Percentiles rank a stretch among this genome's conserved stretches.
phyloP scores from a whole-genome alignment of 2,797 vertebrate species.

The Mormyrops attenuatus region DNA sequence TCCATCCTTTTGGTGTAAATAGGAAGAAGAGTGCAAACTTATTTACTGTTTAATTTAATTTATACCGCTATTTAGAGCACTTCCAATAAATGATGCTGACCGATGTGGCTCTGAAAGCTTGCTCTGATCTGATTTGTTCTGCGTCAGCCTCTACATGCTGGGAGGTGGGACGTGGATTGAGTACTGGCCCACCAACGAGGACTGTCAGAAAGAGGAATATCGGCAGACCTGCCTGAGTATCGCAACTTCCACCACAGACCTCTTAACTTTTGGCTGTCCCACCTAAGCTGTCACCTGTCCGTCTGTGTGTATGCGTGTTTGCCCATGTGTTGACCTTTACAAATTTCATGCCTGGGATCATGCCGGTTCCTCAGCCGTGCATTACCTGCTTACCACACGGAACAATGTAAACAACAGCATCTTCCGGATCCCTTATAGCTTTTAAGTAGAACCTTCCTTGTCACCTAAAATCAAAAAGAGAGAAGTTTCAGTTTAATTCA shows the following conservation, averaged over 20 bases:
- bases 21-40: background rate
- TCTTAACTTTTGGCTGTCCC: background rate
- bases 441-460: background rate
- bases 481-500: background rate
- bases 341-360: background rate
- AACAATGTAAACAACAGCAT: background rate
- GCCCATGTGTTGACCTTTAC: background rate
- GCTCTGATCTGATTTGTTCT: background rate
- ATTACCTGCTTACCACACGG: background rate
- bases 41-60: background rate
- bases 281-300: background rate
- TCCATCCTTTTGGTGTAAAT: background rate
- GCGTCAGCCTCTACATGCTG: conserved; percentile 35
- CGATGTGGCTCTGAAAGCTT: background rate
- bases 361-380: background rate
- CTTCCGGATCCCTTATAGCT: background rate
- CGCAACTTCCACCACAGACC: background rate
- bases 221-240: background rate
- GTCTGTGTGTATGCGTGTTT: background rate
- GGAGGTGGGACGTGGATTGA: conserved; percentile 40
- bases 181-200: conserved; percentile 38
- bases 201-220: conserved; percentile 13
- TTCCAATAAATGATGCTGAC: background rate
- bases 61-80: background rate
- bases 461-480: background rate